Evolutionary conservation across 2,888 invertebrate species (phyloP), one percentile per base, ranked within the genome.

Genomic region (Cantharis rufa): DNA sequence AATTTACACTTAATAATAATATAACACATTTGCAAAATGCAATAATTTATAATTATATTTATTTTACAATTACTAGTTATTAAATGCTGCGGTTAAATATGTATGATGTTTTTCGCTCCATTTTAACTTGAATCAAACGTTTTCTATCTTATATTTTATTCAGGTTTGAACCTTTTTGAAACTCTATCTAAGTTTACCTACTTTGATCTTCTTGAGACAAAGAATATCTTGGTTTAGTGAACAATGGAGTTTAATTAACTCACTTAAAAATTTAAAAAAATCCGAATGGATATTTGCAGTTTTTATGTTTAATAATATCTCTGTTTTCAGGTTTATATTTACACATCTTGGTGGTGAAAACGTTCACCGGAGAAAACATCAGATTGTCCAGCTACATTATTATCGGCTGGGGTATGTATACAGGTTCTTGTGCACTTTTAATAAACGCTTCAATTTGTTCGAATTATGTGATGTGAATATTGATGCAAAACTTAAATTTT

Each of bases 341-440:
- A 76, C 96, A 95, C 86, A 93, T 96, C 91, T 88, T 96, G 85
- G 96, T 95, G 79, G 95, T 95, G 79, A 94, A 94, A 88, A 95
- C 95, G 3, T 95, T 95, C 85, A 94, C 93, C 70, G 93, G 94
- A 78, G 95, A 95, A 86, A 94, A 94, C 86, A 94, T 96, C 83
- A 94, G 94, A 84, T 90, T 95, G 72, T 92, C 93, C 84, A 91
- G 94, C 21, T 96, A 95, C 86, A 90, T 94, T 71, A 89, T 93
- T 70, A 94, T 96, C 78, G 96, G 96, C 78, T 96, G 96, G 96
- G 95, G 96, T 96, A 88, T 92, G 94, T 91, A 72, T 18, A 11
- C 16, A 62, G 7, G n/a, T 64, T 64, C 10, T 13, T 21, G 2
- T 28, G 4, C n/a, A 5, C 32, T 32, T 32, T 13, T 13, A 32